phyloP scores from a whole-genome alignment of 2,888 invertebrate genomes.

The Hyposoter didymator region DNA sequence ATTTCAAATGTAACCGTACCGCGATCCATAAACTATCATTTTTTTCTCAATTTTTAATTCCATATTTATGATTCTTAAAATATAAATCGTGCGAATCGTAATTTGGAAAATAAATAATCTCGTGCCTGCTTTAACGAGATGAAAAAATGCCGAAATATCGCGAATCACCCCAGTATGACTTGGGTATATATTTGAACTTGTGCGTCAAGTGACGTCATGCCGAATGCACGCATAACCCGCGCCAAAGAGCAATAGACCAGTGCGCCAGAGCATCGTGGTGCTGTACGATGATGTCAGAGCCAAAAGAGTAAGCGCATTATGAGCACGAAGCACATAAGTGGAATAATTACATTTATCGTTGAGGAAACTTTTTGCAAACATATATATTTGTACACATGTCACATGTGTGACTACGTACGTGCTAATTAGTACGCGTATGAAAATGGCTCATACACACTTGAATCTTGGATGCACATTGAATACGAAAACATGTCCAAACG shows the following conservation, averaged over 20 bases:
- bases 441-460: conserved; percentile 12
- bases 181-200: not conserved
- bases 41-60: not conserved
- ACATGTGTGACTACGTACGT: conserved; percentile 25
- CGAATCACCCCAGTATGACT: not conserved
- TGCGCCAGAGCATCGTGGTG: conserved; percentile 33
- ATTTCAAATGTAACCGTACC: not conserved
- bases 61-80: not conserved
- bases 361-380: conserved; percentile 36
- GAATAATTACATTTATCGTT: conserved; percentile 47
- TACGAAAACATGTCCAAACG: conserved; percentile 20
- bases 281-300: conserved; percentile 63
- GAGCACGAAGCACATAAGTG: conserved; percentile 26
- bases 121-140: not conserved
- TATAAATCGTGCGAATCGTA: not conserved
- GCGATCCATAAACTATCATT: not conserved
- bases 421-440: conserved; percentile 42
- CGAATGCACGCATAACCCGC: conserved; percentile 49
- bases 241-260: conserved; percentile 32
- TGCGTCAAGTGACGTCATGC: conserved; percentile 54
- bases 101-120: not conserved
- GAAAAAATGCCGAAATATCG: not conserved
- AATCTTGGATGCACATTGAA: conserved; percentile 36
- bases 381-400: conserved; percentile 24
- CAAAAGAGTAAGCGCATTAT: conserved; percentile 51